Base-by-base conservation (phyloP, 2,797 vertebrate species). In the Hylomyscus alleni region DNA sequence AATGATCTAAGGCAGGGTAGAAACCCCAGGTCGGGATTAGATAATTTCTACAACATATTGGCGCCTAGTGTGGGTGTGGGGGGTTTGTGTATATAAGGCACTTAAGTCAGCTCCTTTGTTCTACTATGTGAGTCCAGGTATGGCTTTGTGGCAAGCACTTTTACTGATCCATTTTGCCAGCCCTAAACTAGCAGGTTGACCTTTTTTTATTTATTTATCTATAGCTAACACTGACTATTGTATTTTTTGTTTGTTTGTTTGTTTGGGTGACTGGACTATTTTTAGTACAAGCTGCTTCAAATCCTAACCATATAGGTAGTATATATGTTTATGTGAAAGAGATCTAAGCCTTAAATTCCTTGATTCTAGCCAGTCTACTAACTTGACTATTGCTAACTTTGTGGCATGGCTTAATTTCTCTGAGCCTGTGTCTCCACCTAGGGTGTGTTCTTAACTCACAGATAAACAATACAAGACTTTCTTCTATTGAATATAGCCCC, bases 241-340 rank as follows among this genome's bases (percentile, higher is more conserved):
- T 44, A 83, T 58, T 62, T 58, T 81, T 58, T 60, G 24, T 83
- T 83, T 40, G 56, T 44, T 83, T 60, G 81, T 6, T 29, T 58
- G 54, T 6, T 58, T 82, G 29, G 22, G 31, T 19, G 54, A 95
- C 56, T 19, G 6, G 89, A 84, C 3, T 19, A 84, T 67, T 95
- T 97, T 93, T 94, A 89, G 26, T 52, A 75, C 24, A 54, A 54
- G 24, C 6, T 86, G 34, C 77, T 94, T 94, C 77, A 81, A 84
- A 92, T 95, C 69, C 88, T 89, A 81, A 89, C 95, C 67, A 72
- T 20, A 91, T 60, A 90, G 12, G 72, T 6, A 44, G 20, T 67
- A 6, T 62, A 12, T 60, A 9, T 69, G 22, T 56, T 17, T 52
- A 90, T 69, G 69, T 83, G 83, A 90, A 78, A 95, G 90, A 85